phyloP scores from a whole-genome alignment of 2,888 invertebrate genomes.

The Stramonita haemastoma region DNA sequence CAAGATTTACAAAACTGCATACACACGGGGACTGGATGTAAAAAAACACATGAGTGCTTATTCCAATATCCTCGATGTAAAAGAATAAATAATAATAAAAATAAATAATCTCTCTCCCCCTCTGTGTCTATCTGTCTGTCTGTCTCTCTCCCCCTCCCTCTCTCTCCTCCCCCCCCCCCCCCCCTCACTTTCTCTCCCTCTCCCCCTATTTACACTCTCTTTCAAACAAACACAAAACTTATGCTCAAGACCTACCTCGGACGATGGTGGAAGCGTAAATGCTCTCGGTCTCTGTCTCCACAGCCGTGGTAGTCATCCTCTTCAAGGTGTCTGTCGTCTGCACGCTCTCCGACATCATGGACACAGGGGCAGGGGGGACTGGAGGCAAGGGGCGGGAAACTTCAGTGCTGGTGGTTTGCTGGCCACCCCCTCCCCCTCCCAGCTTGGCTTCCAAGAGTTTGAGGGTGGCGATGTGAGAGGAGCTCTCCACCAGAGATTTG shows the following conservation, averaged over 20 bases:
- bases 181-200: too few species aligned
- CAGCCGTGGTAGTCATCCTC: background rate
- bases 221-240: too few species aligned
- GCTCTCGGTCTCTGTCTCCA: slow-evolving; percentile 13
- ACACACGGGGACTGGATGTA: too few species aligned
- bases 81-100: too few species aligned
- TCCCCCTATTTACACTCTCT: too few species aligned
- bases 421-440: slow-evolving; percentile 45
- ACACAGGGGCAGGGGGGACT: slow-evolving; percentile 40
- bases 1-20: too few species aligned
- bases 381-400: slow-evolving; percentile 41
- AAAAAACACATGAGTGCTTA: too few species aligned
- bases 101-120: too few species aligned
- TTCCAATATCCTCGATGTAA: too few species aligned
- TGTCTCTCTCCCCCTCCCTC: too few species aligned
- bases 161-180: too few species aligned
- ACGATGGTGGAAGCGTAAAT: slow-evolving; percentile 41
- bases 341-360: slow-evolving; percentile 34
- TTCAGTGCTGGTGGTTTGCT: background rate
- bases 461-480: slow-evolving; percentile 65
- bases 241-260: slow-evolving; percentile 27
- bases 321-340: slow-evolving; percentile 46
- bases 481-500: slow-evolving; percentile 64
- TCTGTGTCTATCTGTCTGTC: too few species aligned
- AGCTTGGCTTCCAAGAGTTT: slow-evolving; percentile 67